Evolutionary conservation across 2,797 vertebrate genomes (phyloP).

Genomic region (Florisuga fusca): DNA sequence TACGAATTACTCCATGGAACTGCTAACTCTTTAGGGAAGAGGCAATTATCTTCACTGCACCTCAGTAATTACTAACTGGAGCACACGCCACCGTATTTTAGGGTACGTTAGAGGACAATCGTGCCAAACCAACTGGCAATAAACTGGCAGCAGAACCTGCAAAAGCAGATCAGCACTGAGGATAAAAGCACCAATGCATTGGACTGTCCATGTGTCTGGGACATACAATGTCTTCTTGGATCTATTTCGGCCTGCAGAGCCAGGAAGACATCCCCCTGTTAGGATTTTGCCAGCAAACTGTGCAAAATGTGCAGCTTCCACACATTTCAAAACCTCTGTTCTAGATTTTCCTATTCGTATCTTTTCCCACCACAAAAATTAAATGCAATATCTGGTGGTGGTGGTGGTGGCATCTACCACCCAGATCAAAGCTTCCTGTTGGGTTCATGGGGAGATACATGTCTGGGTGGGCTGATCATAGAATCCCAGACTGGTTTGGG

Average conservation of each 20-base stretch:
- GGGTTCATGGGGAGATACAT: neutral
- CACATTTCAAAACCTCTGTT: neutral
- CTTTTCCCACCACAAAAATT: neutral
- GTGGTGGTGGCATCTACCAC: neutral
- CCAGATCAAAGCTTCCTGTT: neutral
- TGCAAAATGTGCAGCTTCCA: neutral
- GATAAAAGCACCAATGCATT: neutral
- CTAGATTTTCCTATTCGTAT: neutral
- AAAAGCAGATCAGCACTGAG: neutral
- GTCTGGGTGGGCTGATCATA: neutral
- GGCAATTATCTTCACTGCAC: conserved; percentile 51
- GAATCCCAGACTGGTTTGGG: too few relatives aligned
- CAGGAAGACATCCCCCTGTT: neutral
- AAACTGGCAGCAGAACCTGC: neutral
- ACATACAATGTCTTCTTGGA: neutral
- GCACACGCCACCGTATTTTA: neutral
- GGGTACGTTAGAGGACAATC: neutral
- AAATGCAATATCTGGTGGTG: neutral
- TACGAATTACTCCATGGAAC: conserved; percentile 41
- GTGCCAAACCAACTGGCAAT: neutral
- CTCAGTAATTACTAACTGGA: conserved; percentile 27
- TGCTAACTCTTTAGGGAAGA: conserved; percentile 48
- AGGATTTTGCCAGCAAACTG: neutral
- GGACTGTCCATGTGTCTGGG: fast-evolving
- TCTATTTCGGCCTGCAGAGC: neutral